Percentiles rank a stretch among this genome's conserved stretches.
These are phyloP conservation scores for Lithophane semibrunnea DNA, from an alignment of 2,888 invertebrate genomes.

Conservation along the genomic window DNA sequence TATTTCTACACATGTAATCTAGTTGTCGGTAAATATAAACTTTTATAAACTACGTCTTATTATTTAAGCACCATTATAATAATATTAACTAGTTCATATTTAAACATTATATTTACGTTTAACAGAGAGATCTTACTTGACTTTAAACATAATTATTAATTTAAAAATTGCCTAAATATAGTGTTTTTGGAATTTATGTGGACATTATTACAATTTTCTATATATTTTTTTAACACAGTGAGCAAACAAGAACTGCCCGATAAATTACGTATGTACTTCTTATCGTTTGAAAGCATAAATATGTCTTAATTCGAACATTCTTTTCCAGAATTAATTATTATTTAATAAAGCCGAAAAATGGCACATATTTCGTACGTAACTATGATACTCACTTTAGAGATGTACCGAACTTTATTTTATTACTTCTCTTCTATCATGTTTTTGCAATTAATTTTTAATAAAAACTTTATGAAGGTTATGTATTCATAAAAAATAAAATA, in stretches of 20 bases:
- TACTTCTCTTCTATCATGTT: conserved; percentile 25
- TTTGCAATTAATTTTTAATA: conserved; percentile 36
- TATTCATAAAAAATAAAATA: conserved; percentile 36
- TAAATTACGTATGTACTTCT: conserved; percentile 30
- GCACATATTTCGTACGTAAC: conserved; percentile 55
- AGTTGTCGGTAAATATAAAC: conserved; percentile 54
- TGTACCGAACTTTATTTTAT: conserved; percentile 16
- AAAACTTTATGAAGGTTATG: too few species aligned
- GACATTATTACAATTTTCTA: background rate
- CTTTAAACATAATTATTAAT: conserved; percentile 53
- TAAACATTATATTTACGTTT: conserved; percentile 54
- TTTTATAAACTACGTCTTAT: conserved; percentile 57
- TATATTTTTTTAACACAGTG: conserved; percentile 16
- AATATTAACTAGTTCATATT: conserved; percentile 57
- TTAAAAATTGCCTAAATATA: conserved; percentile 35
- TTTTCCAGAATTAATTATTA: conserved; percentile 13
- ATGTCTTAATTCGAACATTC: conserved; percentile 4
- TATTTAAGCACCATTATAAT: conserved; percentile 65
- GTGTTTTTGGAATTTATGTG: conserved; percentile 26
- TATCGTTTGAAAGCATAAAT: conserved; percentile 13
- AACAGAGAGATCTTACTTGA: conserved; percentile 58
- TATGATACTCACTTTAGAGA: conserved; percentile 41
- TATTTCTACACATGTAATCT: conserved; percentile 13
- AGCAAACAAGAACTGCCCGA: background rate
- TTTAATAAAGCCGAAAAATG: conserved; percentile 56